Evolutionary conservation across 2,888 invertebrate species (phyloP).

Genomic region (Altica lythri): DNA sequence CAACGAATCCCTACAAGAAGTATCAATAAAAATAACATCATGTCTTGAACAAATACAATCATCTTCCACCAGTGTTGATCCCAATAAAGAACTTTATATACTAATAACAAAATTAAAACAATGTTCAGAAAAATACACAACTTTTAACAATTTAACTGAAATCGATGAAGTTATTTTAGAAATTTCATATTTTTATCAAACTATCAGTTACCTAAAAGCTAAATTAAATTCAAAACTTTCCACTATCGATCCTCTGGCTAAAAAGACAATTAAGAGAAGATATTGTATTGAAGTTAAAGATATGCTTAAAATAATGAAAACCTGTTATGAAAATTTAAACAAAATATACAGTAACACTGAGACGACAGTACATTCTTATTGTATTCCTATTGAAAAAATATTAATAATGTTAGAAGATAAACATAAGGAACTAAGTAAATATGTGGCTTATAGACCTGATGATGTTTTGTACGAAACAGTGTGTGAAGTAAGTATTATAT

Average conservation of each 20-base stretch:
- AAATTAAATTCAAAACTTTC: constrained; percentile 67
- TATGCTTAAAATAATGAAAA: constrained; percentile 62
- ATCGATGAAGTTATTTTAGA: background rate
- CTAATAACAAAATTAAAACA: background rate
- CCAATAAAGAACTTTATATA: background rate
- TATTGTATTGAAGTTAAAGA: constrained; percentile 72
- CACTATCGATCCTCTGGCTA: constrained; percentile 82
- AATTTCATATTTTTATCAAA: constrained; percentile 49
- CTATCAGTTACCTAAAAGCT: constrained; percentile 63
- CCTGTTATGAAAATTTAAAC: constrained; percentile 63
- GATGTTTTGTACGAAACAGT: constrained; percentile 61
- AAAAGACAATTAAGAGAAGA: constrained; percentile 71
- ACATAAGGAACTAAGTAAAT: constrained; percentile 57
- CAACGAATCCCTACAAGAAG: background rate
- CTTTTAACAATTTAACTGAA: background rate
- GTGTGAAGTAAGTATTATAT: constrained; percentile 60
- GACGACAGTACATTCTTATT: constrained; percentile 59
- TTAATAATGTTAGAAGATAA: constrained; percentile 46
- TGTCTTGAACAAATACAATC: background rate
- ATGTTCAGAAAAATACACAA: background rate
- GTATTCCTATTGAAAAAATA: constrained; percentile 56
- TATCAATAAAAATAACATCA: background rate
- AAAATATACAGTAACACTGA: constrained; percentile 52
- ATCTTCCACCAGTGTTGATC: background rate
- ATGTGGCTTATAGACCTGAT: constrained; percentile 63